Evolutionary conservation across 2,113 vertebrate genomes (phyloP).

Genomic region (Bubo blakistoni): DNA sequence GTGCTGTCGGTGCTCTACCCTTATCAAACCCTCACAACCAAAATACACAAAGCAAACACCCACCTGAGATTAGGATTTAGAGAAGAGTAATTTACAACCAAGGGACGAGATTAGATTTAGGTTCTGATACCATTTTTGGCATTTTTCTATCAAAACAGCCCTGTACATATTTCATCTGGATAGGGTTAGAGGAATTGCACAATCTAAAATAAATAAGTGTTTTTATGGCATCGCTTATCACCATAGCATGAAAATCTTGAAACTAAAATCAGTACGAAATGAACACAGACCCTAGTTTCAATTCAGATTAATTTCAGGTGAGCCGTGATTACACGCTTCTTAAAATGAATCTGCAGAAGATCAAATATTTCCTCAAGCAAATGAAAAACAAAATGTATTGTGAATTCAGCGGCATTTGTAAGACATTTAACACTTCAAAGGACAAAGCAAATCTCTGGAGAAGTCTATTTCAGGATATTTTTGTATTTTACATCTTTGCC

Average conservation of each 20-base stretch:
- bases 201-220: not conserved
- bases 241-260: not conserved
- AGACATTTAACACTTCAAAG: not conserved
- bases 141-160: not conserved
- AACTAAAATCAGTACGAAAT: not conserved
- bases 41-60: accelerated
- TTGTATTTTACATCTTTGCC: not conserved
- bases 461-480: not conserved
- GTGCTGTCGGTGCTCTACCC: not conserved
- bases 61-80: not conserved
- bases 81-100: not conserved
- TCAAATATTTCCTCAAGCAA: not conserved
- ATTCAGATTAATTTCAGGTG: not conserved
- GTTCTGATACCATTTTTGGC: not conserved
- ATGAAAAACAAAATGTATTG: not conserved
- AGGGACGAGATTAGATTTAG: not conserved
- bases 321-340: not conserved
- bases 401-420: not conserved
- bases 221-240: not conserved
- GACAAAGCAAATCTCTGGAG: not conserved
- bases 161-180: not conserved
- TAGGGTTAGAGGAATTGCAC: not conserved
- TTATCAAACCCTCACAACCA: not conserved
- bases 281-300: not conserved
- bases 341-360: not conserved